Evolutionary conservation across 2,888 invertebrate species (phyloP).

Genomic region (Tricholauxania praeusta): DNA sequence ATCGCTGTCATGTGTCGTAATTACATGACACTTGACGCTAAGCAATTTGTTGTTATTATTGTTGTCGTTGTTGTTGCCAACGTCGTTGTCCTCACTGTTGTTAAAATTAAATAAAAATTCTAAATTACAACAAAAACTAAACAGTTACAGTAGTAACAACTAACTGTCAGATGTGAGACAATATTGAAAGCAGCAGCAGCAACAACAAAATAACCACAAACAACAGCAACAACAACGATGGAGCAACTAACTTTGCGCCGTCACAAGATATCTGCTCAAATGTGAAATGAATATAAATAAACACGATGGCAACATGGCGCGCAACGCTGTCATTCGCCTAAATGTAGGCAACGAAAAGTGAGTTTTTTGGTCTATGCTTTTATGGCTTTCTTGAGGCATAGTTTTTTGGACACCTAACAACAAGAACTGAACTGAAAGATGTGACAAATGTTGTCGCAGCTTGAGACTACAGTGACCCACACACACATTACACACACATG

Average conservation of each 20-base stretch:
- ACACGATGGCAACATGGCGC: slow-evolving; percentile 30
- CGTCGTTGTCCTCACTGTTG: not conserved
- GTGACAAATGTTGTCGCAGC: slow-evolving; percentile 14
- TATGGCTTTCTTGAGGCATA: slow-evolving; percentile 2
- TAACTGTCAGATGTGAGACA: not conserved
- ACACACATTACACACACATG: not conserved
- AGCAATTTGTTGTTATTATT: slow-evolving; percentile 60
- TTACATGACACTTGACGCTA: slow-evolving; percentile 67
- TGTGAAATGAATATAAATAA: slow-evolving; percentile 16
- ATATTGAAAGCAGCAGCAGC: slow-evolving; percentile 12
- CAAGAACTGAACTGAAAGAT: not conserved
- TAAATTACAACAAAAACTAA: slow-evolving; percentile 27
- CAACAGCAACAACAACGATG: slow-evolving; percentile 22
- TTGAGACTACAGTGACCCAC: not conserved
- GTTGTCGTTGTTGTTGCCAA: not conserved
- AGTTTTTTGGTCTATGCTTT: not conserved
- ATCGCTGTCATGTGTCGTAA: slow-evolving; percentile 57
- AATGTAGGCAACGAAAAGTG: slow-evolving; percentile 45
- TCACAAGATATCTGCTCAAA: not conserved
- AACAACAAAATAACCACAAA: slow-evolving; percentile 13
- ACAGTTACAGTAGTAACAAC: not conserved
- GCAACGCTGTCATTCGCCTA: slow-evolving; percentile 42
- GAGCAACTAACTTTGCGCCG: not conserved
- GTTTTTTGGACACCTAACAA: slow-evolving; percentile 3
- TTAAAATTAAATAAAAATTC: slow-evolving; percentile 59